phyloP scores from a whole-genome alignment of 2,113 vertebrate genomes.

The Misgurnus anguillicaudatus region DNA sequence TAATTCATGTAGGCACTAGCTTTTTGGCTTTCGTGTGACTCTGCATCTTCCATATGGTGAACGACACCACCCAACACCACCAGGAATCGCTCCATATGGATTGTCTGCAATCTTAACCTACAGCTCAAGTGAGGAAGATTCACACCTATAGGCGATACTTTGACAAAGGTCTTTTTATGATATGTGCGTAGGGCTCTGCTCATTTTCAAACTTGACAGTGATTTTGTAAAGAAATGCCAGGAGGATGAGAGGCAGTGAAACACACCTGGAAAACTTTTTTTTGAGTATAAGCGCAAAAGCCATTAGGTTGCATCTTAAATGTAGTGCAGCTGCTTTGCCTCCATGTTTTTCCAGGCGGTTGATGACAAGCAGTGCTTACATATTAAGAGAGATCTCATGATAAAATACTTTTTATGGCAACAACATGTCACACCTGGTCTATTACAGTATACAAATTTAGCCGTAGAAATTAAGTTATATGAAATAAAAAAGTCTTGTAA shows the following conservation, averaged over 20 bases:
- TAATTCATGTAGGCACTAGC: slow-evolving; percentile 1
- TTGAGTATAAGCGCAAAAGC: too few species aligned
- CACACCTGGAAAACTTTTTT: slow-evolving; percentile 1
- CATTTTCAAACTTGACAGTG: not conserved
- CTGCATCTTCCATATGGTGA: not conserved
- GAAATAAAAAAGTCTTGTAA: too few species aligned
- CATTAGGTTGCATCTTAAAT: too few species aligned
- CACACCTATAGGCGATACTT: not conserved
- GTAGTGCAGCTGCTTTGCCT: too few species aligned
- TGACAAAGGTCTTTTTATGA: slow-evolving; percentile 31
- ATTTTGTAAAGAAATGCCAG: not conserved
- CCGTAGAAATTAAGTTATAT: too few species aligned
- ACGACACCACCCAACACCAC: not conserved
- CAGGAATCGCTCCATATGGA: not conserved
- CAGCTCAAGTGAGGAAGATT: not conserved
- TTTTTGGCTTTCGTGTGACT: not conserved
- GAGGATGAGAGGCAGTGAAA: not conserved
- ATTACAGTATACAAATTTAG: too few species aligned
- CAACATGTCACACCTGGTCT: too few species aligned
- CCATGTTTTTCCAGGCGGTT: too few species aligned
- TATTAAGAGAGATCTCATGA: too few species aligned
- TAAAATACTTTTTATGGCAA: too few species aligned
- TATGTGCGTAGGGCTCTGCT: not conserved
- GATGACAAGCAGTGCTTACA: too few species aligned
- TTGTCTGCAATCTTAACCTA: not conserved